phyloP scores from a whole-genome alignment of 2,888 invertebrate genomes.

The Psococerastis gibbosa region DNA sequence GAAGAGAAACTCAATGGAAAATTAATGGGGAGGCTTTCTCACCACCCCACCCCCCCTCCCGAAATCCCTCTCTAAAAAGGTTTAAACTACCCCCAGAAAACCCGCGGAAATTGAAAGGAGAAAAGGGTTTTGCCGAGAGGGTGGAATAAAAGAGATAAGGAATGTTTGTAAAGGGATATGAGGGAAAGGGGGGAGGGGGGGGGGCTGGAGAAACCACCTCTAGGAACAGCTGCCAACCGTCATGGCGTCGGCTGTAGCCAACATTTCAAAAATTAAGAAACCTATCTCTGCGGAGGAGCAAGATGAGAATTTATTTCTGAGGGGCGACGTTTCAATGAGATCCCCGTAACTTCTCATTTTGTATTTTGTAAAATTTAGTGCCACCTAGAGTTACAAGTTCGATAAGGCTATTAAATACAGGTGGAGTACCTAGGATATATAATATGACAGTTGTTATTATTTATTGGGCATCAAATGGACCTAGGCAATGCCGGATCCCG shows the following conservation, averaged over 20 bases:
- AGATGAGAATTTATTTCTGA: too few relatives aligned
- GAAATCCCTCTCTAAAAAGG: neutral
- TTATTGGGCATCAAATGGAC: too few relatives aligned
- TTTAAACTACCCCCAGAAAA: neutral
- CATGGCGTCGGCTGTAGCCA: neutral
- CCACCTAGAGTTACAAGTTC: too few relatives aligned
- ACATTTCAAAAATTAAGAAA: slow-evolving; percentile 7
- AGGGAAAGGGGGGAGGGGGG: slow-evolving; percentile 1
- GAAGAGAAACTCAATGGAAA: neutral
- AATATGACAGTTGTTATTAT: too few relatives aligned
- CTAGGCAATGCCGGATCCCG: too few relatives aligned
- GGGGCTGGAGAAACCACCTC: neutral
- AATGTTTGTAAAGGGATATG: neutral
- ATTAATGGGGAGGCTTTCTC: neutral
- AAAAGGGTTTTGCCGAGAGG: too few relatives aligned
- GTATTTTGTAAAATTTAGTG: too few relatives aligned
- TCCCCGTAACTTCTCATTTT: too few relatives aligned
- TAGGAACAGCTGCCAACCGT: slow-evolving; percentile 1
- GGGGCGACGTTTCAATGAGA: too few relatives aligned
- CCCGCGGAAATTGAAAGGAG: neutral
- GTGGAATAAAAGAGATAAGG: neutral
- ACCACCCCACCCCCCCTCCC: too few relatives aligned
- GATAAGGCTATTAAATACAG: too few relatives aligned
- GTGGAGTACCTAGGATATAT: too few relatives aligned
- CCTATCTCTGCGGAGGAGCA: neutral